These are phyloP conservation scores for Tinea semifulvella DNA, from an alignment of 2,888 invertebrate species.

Conservation along the genomic window DNA sequence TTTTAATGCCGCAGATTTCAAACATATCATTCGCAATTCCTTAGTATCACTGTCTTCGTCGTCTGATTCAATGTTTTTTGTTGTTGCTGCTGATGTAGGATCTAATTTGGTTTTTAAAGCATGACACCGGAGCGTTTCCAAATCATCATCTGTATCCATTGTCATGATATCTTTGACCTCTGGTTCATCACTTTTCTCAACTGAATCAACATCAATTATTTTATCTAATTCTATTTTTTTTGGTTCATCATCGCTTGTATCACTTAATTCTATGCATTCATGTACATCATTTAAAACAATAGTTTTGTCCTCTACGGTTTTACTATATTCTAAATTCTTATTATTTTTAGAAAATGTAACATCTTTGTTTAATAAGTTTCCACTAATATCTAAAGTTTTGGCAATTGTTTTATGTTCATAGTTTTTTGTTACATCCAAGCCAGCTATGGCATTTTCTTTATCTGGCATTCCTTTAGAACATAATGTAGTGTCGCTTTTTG, in stretches of 20 bases:
- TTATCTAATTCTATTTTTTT: too few species aligned
- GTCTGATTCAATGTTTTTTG: slow-evolving; percentile 32
- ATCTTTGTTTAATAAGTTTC: too few species aligned
- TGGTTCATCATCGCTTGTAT: too few species aligned
- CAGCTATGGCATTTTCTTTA: too few species aligned
- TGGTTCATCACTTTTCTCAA: background rate
- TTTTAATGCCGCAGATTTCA: slow-evolving; percentile 74
- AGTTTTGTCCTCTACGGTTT: too few species aligned
- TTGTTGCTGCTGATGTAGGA: slow-evolving; percentile 22
- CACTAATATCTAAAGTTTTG: too few species aligned
- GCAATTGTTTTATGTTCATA: too few species aligned
- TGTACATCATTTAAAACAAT: slow-evolving; percentile 2
- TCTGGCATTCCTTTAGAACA: background rate
- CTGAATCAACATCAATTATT: too few species aligned
- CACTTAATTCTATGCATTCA: background rate
- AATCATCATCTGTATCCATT: slow-evolving; percentile 52
- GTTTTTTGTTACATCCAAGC: too few species aligned
- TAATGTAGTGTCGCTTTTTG: slow-evolving; percentile 2
- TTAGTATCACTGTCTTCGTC: slow-evolving; percentile 70
- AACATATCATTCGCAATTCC: slow-evolving; percentile 70
- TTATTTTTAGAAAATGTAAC: too few species aligned
- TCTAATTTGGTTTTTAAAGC: slow-evolving; percentile 51
- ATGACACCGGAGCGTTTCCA: slow-evolving; percentile 50
- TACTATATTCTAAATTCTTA: too few species aligned
- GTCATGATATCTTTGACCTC: background rate